Percentiles rank a stretch among this genome's conserved stretches.
phyloP scores from a whole-genome alignment of 2,888 invertebrate species.

The Lamellibrachia columna region DNA sequence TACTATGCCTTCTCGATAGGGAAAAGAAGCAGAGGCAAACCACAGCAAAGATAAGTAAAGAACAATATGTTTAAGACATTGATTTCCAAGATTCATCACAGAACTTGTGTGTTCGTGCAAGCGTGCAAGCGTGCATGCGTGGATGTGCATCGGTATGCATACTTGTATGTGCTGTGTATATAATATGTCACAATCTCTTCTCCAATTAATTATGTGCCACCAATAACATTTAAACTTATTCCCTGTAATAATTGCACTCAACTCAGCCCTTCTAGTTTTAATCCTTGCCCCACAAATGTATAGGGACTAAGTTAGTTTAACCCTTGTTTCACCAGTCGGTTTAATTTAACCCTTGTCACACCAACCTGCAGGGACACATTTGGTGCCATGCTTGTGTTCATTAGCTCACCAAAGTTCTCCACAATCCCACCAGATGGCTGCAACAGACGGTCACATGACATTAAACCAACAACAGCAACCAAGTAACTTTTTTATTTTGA shows the following conservation, averaged over 20 bases:
- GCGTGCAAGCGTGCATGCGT: too few relatives aligned
- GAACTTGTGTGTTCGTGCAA: too few relatives aligned
- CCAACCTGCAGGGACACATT: constrained; percentile 83
- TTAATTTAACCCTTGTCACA: not conserved
- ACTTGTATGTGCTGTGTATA: too few relatives aligned
- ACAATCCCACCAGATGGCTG: constrained; percentile 41
- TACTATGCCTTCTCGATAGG: too few relatives aligned
- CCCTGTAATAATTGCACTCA: not conserved
- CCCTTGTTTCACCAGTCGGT: constrained; percentile 70
- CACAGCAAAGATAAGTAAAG: too few relatives aligned
- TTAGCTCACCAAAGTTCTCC: constrained; percentile 81
- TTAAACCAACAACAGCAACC: too few relatives aligned
- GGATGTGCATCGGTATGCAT: too few relatives aligned
- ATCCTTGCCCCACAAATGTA: constrained; percentile 67
- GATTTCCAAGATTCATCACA: too few relatives aligned
- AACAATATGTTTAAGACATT: too few relatives aligned
- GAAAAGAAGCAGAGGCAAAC: too few relatives aligned
- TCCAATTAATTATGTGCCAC: not conserved
- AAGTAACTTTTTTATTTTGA: too few relatives aligned
- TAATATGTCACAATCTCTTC: too few relatives aligned
- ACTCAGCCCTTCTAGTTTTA: not conserved
- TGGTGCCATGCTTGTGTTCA: constrained; percentile 86
- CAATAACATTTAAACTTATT: not conserved
- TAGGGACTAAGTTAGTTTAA: constrained; percentile 89
- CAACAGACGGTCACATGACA: not conserved